phyloP scores from a whole-genome alignment of 2,888 invertebrate species.

The Tuberolachnus salignus region DNA sequence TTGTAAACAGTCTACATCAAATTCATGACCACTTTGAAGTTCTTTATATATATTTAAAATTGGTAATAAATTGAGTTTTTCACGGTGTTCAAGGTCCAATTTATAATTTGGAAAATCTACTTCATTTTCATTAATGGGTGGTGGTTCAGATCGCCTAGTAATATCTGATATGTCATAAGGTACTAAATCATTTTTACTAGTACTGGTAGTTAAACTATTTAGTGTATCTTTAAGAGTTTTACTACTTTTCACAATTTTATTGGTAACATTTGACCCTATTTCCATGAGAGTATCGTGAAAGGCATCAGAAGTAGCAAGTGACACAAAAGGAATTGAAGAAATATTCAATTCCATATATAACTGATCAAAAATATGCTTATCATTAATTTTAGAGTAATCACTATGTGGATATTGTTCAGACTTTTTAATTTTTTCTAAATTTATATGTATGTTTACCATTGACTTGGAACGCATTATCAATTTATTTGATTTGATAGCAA shows the following conservation, averaged over 20 bases:
- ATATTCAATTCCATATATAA: conserved; percentile 54
- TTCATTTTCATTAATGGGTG: conserved; percentile 25
- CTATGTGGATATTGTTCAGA: neutral
- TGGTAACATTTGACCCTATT: conserved; percentile 65
- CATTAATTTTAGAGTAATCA: conserved; percentile 22
- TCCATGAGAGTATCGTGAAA: conserved; percentile 66
- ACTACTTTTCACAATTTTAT: conserved; percentile 66
- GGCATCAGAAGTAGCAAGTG: conserved; percentile 59
- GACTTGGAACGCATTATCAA: conserved; percentile 15
- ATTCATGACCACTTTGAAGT: conserved; percentile 32
- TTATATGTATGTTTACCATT: conserved; percentile 30
- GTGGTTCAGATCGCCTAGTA: conserved; percentile 8
- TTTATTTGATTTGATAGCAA: conserved; percentile 13
- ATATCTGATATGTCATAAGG: conserved; percentile 40
- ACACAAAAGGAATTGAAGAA: conserved; percentile 58
- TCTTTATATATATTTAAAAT: conserved; percentile 48
- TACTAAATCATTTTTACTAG: conserved; percentile 37
- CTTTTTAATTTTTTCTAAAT: conserved; percentile 34
- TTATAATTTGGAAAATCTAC: conserved; percentile 47
- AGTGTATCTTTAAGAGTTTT: conserved; percentile 66
- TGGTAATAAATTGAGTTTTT: conserved; percentile 45
- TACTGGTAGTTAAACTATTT: conserved; percentile 28
- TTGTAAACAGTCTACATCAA: conserved; percentile 48
- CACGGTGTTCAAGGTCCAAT: conserved; percentile 42
- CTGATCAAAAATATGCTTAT: conserved; percentile 39